These are phyloP conservation scores for Nannoperca australis DNA, from an alignment of 2,797 vertebrate species.

Conservation along the genomic window DNA sequence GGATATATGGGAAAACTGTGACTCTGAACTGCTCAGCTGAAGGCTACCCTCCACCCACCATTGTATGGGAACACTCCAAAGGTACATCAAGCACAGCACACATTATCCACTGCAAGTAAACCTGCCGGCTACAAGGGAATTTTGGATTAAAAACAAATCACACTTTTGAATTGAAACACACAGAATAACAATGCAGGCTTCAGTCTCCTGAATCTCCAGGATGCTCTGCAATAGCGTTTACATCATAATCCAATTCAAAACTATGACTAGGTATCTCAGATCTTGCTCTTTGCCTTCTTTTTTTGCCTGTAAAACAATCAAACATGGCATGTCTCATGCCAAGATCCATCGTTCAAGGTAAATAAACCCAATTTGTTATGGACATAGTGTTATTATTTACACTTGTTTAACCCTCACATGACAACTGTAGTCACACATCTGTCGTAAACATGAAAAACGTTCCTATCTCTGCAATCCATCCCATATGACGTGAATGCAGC, in stretches of 20 bases:
- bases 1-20: slow-evolving; percentile 97
- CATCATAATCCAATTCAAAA: background rate
- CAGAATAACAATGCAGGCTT: slow-evolving; percentile 5
- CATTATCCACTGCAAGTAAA: background rate
- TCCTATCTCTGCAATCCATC: background rate
- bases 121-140: background rate
- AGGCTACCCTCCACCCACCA: slow-evolving; percentile 97
- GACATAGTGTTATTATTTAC: background rate
- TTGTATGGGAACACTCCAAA: slow-evolving; percentile 99
- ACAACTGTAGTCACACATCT: slow-evolving; percentile 1
- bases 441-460: background rate
- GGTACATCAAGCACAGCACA: slow-evolving; percentile 82
- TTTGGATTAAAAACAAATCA: slow-evolving; percentile 3
- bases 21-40: slow-evolving; percentile 98
- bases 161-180: background rate
- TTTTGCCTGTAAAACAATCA: background rate
- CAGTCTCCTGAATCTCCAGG: background rate
- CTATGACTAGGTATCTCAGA: background rate
- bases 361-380: background rate
- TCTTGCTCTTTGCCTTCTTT: no score
- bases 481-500: background rate
- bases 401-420: background rate
- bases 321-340: background rate
- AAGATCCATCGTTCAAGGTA: background rate
- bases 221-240: background rate